A percentile compares a stretch with the other conserved stretches of the same genome.
Conservation (phyloP, 2,113 vertebrate genomes). For the Microtus oregoni region DNA sequence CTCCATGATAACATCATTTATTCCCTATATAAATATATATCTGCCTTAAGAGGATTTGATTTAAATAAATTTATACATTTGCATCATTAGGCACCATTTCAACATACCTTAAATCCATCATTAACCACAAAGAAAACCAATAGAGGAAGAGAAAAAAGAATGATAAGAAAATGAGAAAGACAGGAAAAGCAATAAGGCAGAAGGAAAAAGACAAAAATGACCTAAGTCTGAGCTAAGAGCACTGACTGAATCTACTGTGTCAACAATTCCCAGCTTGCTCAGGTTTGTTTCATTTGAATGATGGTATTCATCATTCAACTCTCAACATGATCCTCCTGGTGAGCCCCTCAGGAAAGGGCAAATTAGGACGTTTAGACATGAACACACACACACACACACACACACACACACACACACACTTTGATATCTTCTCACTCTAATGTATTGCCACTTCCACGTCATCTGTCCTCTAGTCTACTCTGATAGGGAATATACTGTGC, state of each 20-base stretch:
- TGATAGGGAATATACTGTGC: fast-evolving
- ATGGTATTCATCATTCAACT: too few species aligned
- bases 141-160: neutral
- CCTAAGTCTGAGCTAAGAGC: neutral
- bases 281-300: fast-evolving
- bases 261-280: fast-evolving
- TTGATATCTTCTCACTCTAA: too few species aligned
- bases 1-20: neutral
- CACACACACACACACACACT: too few species aligned
- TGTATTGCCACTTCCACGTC: fast-evolving
- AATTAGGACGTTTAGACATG: neutral
- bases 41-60: neutral
- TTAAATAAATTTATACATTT: neutral
- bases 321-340: neutral
- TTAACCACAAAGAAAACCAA: neutral
- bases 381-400: too few species aligned
- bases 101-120: neutral
- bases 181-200: neutral
- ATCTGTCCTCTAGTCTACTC: too few species aligned
- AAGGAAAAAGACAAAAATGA: neutral
- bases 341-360: neutral
- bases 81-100: neutral
- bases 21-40: neutral
- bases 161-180: neutral
- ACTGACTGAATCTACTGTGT: too few species aligned